Evolutionary conservation across 2,797 vertebrate species (phyloP).

Genomic region (Pachyuromys duprasi): DNA sequence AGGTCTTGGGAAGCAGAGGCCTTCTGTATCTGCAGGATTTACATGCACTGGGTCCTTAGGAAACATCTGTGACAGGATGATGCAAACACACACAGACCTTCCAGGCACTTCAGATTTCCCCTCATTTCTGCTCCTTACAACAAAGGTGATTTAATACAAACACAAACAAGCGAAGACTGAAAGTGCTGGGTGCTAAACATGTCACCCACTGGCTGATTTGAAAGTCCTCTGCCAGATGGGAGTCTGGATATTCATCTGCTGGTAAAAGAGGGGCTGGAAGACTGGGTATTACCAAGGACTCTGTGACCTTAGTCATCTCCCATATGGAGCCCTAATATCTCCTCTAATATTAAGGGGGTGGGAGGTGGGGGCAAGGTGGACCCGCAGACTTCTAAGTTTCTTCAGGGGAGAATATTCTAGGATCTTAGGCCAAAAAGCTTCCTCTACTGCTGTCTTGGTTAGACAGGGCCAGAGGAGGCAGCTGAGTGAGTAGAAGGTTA

Average conservation of each 20-base stretch:
- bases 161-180: background rate
- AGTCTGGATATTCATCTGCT: background rate
- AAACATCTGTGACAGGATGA: conserved; percentile 1
- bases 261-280: too few relatives aligned
- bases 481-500: background rate
- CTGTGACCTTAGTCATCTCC: background rate
- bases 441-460: background rate
- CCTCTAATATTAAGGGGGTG: too few relatives aligned
- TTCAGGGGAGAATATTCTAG: background rate
- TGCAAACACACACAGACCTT: conserved; percentile 9
- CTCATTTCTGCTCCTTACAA: conserved; percentile 35
- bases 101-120: background rate
- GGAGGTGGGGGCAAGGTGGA: background rate
- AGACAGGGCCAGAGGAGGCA: background rate
- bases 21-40: conserved; percentile 1
- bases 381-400: background rate
- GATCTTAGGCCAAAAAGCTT: background rate
- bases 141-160: conserved; percentile 25
- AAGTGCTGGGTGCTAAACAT: conserved; percentile 9
- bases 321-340: too few relatives aligned
- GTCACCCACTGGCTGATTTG: background rate
- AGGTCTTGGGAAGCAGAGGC: background rate
- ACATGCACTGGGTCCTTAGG: background rate
- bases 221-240: background rate
- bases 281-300: too few relatives aligned